These are phyloP conservation scores for Dioctria rufipes DNA, from an alignment of 2,888 invertebrate species.

Conservation along the genomic window DNA sequence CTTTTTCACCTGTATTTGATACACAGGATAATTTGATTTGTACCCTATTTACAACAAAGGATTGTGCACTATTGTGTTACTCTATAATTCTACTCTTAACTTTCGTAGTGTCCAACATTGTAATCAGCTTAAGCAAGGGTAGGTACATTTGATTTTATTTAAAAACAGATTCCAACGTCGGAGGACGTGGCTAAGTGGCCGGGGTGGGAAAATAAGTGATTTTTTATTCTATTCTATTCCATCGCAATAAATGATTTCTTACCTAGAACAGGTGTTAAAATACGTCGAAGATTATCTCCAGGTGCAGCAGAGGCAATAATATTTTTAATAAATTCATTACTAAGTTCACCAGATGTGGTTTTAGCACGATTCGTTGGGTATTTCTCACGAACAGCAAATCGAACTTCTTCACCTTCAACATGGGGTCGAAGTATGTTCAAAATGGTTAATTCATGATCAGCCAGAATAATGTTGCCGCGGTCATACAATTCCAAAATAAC, in stretches of 20 bases:
- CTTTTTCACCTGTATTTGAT: no score
- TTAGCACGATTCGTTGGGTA: conserved; percentile 88
- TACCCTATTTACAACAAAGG: no score
- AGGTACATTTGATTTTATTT: no score
- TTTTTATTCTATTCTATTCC: background rate
- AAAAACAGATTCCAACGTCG: no score
- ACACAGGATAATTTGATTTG: no score
- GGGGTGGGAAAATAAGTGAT: no score
- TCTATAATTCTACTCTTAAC: no score
- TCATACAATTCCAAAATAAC: conserved; percentile 96
- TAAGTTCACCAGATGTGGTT: conserved; percentile 74
- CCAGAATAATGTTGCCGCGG: conserved; percentile 94
- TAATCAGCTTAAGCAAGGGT: no score
- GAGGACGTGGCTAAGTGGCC: no score
- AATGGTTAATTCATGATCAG: conserved; percentile 91
- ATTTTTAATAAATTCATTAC: conserved; percentile 74
- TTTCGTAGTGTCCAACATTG: no score
- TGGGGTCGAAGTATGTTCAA: conserved; percentile 94
- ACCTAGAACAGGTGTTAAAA: conserved; percentile 86
- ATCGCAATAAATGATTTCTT: conserved; percentile 59
- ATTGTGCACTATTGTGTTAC: no score
- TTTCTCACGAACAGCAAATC: conserved; percentile 92
- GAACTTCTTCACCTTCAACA: conserved; percentile 89
- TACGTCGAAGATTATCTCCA: conserved; percentile 85
- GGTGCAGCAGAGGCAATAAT: conserved; percentile 77